Percentiles rank a stretch among this genome's conserved stretches.
Conservation (phyloP, 2,797 vertebrate species). For the Neomorphus geoffroyi region DNA sequence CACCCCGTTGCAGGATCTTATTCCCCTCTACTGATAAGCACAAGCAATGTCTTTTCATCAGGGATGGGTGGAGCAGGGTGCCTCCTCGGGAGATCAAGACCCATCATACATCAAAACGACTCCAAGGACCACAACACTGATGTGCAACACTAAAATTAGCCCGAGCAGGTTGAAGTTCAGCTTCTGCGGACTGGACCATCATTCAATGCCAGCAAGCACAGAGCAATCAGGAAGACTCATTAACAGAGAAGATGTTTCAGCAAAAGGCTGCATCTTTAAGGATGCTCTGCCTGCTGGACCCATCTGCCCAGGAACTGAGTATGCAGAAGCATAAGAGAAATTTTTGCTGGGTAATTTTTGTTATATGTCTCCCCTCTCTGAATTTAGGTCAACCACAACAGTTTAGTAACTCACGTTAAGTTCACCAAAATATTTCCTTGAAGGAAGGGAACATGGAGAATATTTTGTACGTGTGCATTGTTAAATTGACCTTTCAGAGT, state of each 20-base stretch:
- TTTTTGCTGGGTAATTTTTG: not conserved
- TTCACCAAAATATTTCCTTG: not conserved
- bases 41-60: not conserved
- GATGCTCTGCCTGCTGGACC: not conserved
- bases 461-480: not conserved
- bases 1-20: not conserved
- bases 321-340: not conserved
- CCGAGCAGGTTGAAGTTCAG: not conserved
- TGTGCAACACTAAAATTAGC: not conserved
- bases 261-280: not conserved
- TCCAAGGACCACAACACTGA: not conserved
- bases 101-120: not conserved
- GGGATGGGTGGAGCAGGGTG: not conserved
- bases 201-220: not conserved
- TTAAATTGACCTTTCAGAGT: not conserved
- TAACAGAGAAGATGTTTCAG: not conserved
- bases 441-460: not conserved
- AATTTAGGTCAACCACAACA: not conserved
- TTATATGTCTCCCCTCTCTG: not conserved
- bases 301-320: not conserved
- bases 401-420: not conserved
- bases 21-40: fast-evolving
- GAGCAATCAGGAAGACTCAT: not conserved
- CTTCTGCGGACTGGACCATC: not conserved
- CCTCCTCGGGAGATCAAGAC: not conserved